Evolutionary conservation across 1,140 invertebrate species (phyloP).

Genomic region (Papilio glaucus): DNA sequence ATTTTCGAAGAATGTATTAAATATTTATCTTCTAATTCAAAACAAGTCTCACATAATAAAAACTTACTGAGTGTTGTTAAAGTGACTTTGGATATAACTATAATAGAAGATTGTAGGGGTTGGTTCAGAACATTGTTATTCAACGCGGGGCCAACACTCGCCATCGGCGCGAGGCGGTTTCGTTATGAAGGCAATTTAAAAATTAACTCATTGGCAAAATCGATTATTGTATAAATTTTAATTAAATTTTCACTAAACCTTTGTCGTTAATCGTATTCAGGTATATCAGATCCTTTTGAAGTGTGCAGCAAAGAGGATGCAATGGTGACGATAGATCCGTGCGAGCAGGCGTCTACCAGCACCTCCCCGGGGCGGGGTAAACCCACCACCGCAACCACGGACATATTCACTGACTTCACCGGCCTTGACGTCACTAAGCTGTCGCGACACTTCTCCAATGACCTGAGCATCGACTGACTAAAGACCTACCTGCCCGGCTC

Average conservation of each 20-base stretch:
- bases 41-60: too few species aligned
- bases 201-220: too few species aligned
- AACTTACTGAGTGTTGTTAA: too few species aligned
- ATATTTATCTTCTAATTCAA: too few species aligned
- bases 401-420: slow-evolving; percentile 77
- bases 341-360: slow-evolving; percentile 57
- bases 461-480: slow-evolving; percentile 82
- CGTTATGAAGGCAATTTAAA: too few species aligned
- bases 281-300: slow-evolving; percentile 81
- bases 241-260: neutral
- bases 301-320: slow-evolving; percentile 73
- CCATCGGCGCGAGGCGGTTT: too few species aligned
- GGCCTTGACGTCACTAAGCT: slow-evolving; percentile 74
- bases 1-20: too few species aligned
- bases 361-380: slow-evolving; percentile 49
- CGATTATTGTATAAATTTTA: too few species aligned
- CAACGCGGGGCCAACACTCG: too few species aligned
- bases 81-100: too few species aligned
- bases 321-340: slow-evolving; percentile 57
- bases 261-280: slow-evolving; percentile 48
- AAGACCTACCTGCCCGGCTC: slow-evolving; percentile 77
- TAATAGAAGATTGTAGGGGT: too few species aligned
- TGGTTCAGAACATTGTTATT: too few species aligned
- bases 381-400: slow-evolving; percentile 60
- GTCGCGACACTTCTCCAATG: slow-evolving; percentile 78